Percentiles rank a stretch among this genome's conserved stretches.
phyloP scores from a whole-genome alignment of 2,113 vertebrate genomes.

The Vulpes vulpes region DNA sequence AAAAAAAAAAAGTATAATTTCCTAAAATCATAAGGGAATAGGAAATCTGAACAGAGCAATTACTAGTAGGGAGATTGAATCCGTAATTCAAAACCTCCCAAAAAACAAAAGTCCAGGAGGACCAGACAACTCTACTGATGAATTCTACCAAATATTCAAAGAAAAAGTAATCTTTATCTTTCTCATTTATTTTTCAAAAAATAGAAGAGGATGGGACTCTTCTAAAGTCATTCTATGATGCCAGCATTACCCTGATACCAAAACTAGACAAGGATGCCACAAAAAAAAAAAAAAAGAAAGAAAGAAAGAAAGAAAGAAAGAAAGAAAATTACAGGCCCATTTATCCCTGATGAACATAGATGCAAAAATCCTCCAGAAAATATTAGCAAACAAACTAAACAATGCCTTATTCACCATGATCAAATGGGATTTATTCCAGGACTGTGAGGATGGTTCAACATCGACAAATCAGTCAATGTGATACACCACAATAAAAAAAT shows the following conservation, averaged over 20 bases:
- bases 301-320: too few species aligned
- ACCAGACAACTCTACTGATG: not conserved
- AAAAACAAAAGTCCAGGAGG: not conserved
- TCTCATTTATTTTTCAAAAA: not conserved
- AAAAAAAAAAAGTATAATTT: not conserved
- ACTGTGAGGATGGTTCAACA: not conserved
- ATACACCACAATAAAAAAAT: not conserved
- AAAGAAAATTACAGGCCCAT: not conserved
- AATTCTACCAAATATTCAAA: not conserved
- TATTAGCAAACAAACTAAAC: not conserved
- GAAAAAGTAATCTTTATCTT: not conserved
- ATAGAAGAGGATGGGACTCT: not conserved
- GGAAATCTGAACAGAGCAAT: not conserved
- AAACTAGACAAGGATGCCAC: not conserved
- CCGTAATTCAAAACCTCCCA: not conserved
- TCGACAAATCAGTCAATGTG: not conserved
- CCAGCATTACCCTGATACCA: not conserved
- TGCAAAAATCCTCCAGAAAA: not conserved
- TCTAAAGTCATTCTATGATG: not conserved
- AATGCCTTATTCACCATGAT: not conserved
- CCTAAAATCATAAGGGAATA: not conserved
- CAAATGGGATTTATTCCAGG: not conserved
- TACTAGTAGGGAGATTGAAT: not conserved
- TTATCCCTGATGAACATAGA: not conserved
- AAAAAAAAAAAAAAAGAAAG: not conserved